phyloP scores from a whole-genome alignment of 2,113 vertebrate species.

The Sciurus niger region DNA sequence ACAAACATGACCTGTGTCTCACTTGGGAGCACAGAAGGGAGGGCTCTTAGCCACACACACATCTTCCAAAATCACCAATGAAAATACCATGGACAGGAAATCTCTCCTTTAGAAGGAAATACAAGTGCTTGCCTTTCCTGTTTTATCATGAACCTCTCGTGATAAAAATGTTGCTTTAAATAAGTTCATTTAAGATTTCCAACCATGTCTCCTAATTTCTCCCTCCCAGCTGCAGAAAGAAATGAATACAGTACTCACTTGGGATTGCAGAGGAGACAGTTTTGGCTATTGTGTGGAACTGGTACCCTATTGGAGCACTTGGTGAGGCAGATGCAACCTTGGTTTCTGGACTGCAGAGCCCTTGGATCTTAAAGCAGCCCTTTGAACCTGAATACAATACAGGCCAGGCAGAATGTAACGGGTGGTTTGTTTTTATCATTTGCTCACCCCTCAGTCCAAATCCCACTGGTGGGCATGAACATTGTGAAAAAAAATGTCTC shows the following conservation, averaged over 20 bases:
- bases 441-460: slow-evolving; percentile 54
- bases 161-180: slow-evolving; percentile 57
- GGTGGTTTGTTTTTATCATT: slow-evolving; percentile 19
- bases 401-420: neutral
- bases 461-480: neutral
- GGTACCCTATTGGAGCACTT: neutral
- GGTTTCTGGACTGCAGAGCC: neutral
- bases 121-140: slow-evolving; percentile 35
- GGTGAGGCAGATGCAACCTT: neutral
- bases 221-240: neutral
- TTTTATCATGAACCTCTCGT: slow-evolving; percentile 48
- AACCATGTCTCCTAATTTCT: neutral
- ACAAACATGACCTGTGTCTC: neutral
- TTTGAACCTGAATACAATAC: neutral
- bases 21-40: neutral
- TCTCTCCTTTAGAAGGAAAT: slow-evolving; percentile 44
- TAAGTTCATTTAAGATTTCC: neutral
- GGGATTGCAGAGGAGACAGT: neutral
- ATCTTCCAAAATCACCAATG: neutral
- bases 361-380: neutral
- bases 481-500: slow-evolving; percentile 44
- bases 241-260: neutral
- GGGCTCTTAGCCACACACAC: neutral
- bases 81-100: slow-evolving; percentile 66
- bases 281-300: neutral